Percentiles rank a stretch among this genome's conserved stretches.
phyloP scores from a whole-genome alignment of 2,888 invertebrate genomes.

The Cepaea hortensis region DNA sequence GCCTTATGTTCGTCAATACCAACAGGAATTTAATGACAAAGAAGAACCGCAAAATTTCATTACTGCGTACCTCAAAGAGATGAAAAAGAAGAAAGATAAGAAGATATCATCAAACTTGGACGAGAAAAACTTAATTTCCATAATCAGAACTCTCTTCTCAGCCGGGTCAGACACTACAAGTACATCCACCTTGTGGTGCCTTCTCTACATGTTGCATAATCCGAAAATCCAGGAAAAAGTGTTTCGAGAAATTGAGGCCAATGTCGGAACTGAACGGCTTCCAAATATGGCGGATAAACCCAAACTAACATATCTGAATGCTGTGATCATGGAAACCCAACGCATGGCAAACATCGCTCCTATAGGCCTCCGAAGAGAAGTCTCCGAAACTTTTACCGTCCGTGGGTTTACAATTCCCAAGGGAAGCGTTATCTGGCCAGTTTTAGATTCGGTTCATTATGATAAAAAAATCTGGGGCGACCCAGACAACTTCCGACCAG shows the following conservation, averaged over 20 bases:
- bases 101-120: neutral
- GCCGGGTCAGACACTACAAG: constrained; percentile 82
- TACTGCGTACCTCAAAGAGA: constrained; percentile 1
- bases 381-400: constrained; percentile 48
- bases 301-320: constrained; percentile 55
- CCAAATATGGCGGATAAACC: constrained; percentile 49
- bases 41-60: constrained; percentile 31
- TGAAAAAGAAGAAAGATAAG: constrained; percentile 6
- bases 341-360: constrained; percentile 59
- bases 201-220: constrained; percentile 87
- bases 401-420: constrained; percentile 62
- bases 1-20: neutral
- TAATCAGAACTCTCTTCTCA: constrained; percentile 1
- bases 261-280: constrained; percentile 67
- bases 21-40: neutral
- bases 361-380: constrained; percentile 55
- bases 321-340: constrained; percentile 59
- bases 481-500: constrained; percentile 46
- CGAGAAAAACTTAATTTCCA: constrained; percentile 14
- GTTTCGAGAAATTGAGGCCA: constrained; percentile 51
- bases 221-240: constrained; percentile 78
- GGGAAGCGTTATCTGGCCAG: constrained; percentile 53
- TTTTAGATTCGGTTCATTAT: constrained; percentile 54
- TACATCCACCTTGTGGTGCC: constrained; percentile 89
- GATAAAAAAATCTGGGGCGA: constrained; percentile 51